phyloP scores from a whole-genome alignment of 2,113 vertebrate species.

The Pygathrix nemaeus region DNA sequence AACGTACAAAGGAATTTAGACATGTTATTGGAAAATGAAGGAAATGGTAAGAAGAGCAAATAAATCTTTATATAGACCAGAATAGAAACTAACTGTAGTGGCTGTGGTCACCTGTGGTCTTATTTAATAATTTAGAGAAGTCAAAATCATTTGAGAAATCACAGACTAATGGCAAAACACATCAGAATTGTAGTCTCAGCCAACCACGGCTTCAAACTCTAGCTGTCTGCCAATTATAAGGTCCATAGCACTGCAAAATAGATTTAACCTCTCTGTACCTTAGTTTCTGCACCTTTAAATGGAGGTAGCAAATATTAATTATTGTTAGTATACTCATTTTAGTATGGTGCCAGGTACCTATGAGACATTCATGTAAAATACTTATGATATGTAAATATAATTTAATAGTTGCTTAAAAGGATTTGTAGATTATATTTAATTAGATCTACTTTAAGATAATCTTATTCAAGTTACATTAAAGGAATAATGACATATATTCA shows the following conservation, averaged over 20 bases:
- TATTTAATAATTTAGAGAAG: not conserved
- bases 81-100: not conserved
- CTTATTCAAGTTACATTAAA: constrained; percentile 9
- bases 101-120: not conserved
- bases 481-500: constrained; percentile 22
- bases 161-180: not conserved
- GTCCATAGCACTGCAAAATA: not conserved
- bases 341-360: not conserved
- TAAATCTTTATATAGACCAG: not conserved
- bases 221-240: not conserved
- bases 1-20: constrained; percentile 22
- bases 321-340: not conserved
- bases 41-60: not conserved
- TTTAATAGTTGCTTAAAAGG: not conserved
- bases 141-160: not conserved
- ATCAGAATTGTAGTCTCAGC: not conserved
- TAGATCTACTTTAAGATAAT: constrained; percentile 41
- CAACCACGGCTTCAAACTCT: not conserved
- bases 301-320: not conserved
- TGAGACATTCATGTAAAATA: not conserved
- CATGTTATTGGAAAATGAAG: not conserved
- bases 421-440: constrained; percentile 30
- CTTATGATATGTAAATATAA: not conserved
- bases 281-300: not conserved
- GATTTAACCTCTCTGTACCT: not conserved